phyloP scores from a whole-genome alignment of 2,797 vertebrate species.

The Mustela erminea region DNA sequence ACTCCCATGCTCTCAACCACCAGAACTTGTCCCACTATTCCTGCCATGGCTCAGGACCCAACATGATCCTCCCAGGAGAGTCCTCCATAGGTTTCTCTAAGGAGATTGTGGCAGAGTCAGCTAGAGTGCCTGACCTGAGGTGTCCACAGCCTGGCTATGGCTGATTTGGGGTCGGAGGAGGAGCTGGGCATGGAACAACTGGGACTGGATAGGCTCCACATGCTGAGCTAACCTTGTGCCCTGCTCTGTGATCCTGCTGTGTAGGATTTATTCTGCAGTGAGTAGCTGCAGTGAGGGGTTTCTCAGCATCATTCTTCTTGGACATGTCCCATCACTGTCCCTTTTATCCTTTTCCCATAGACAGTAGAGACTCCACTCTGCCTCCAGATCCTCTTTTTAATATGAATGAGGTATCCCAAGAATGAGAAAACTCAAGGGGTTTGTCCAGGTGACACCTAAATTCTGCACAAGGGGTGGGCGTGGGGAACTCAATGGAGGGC shows the following conservation, averaged over 20 bases:
- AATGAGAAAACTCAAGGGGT: constrained; percentile 66
- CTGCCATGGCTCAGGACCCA: constrained; percentile 89
- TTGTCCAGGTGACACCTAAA: background rate
- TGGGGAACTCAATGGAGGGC: too few relatives aligned
- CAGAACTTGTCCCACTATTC: constrained; percentile 89
- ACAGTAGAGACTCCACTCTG: constrained; percentile 68
- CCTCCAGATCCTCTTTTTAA: constrained; percentile 74
- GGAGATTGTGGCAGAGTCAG: constrained; percentile 94
- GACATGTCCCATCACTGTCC: constrained; percentile 43
- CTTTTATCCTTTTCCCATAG: constrained; percentile 55
- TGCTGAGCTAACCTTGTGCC: constrained; percentile 93
- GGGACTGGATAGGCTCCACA: constrained; percentile 92
- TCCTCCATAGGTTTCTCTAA: constrained; percentile 94
- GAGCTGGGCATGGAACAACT: constrained; percentile 93
- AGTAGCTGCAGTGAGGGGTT: constrained; percentile 88
- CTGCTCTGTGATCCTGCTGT: constrained; percentile 94
- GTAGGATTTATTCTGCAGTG: constrained; percentile 94
- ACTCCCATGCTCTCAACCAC: constrained; percentile 89
- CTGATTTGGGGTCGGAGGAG: constrained; percentile 91
- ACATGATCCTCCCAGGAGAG: constrained; percentile 95
- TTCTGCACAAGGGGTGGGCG: too few relatives aligned
- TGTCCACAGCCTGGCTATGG: constrained; percentile 89
- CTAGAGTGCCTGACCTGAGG: constrained; percentile 94
- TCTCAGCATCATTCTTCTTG: background rate
- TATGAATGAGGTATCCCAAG: constrained; percentile 67